These are phyloP conservation scores for Montipora efflorescens DNA, from an alignment of 64 coral and sea anemone species.

Conservation along the genomic window DNA sequence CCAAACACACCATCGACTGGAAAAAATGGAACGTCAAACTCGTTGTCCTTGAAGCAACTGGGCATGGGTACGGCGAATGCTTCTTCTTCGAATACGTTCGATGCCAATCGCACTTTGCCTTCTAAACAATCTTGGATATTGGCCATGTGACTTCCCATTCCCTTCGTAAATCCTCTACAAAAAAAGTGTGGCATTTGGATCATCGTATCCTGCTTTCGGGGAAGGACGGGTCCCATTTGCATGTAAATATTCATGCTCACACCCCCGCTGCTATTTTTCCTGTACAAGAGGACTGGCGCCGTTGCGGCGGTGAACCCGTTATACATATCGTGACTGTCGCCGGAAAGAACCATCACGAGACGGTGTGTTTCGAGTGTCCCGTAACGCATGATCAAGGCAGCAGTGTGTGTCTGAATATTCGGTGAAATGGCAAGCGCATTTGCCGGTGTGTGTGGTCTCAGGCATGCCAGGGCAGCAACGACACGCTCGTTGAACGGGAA, in stretches of 20 bases:
- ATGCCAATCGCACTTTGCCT: not conserved
- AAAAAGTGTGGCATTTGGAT: not conserved
- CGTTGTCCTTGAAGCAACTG: not conserved
- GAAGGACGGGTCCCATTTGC: not conserved
- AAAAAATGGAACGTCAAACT: not conserved
- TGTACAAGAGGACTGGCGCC: not conserved
- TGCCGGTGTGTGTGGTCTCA: not conserved
- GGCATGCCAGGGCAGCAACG: not conserved
- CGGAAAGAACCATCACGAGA: not conserved
- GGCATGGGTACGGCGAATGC: not conserved
- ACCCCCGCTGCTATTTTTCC: not conserved
- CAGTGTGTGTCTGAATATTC: not conserved
- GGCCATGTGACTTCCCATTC: not conserved
- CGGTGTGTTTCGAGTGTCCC: not conserved
- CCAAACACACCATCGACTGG: not conserved
- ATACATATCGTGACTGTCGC: not conserved
- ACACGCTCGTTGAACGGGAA: not conserved
- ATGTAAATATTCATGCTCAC: not conserved
- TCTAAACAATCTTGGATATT: not conserved
- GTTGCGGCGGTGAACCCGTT: not conserved
- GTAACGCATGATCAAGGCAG: not conserved
- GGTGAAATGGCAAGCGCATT: not conserved
- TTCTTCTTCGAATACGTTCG: not conserved
- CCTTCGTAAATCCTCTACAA: not conserved
- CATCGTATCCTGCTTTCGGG: not conserved